A percentile compares a stretch with the other conserved stretches of the same genome.
These are phyloP conservation scores for Drosophila lutescens DNA, from an alignment of 2,888 invertebrate genomes.

Conservation along the genomic window DNA sequence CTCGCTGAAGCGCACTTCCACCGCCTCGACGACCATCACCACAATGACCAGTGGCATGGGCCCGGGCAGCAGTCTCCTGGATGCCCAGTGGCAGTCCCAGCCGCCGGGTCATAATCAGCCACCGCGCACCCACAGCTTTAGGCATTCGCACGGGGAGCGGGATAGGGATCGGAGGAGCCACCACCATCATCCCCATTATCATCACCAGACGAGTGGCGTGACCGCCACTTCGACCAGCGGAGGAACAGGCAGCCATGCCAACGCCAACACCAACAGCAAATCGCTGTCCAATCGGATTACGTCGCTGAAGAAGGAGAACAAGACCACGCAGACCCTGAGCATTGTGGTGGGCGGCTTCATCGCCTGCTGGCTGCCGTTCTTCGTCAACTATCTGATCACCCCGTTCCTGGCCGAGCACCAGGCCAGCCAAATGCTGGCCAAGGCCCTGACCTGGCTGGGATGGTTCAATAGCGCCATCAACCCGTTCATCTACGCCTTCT, in stretches of 20 bases:
- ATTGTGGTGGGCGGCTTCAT: conserved; percentile 95
- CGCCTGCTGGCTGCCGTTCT: conserved; percentile 95
- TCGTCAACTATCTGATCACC: conserved; percentile 91
- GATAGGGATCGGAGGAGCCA: conserved; percentile 51
- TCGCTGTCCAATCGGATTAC: conserved; percentile 86
- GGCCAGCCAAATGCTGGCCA: conserved; percentile 88
- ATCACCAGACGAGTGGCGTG: conserved; percentile 51
- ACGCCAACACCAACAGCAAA: conserved; percentile 72
- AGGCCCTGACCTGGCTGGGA: conserved; percentile 93
- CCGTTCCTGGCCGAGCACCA: conserved; percentile 89
- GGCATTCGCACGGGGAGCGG: conserved; percentile 61
- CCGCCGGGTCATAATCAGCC: conserved; percentile 39
- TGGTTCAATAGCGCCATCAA: conserved; percentile 96
- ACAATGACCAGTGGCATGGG: conserved; percentile 76
- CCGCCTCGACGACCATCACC: conserved; percentile 79
- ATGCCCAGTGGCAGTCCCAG: conserved; percentile 68
- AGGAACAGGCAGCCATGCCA: not conserved
- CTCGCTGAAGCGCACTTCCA: conserved; percentile 78
- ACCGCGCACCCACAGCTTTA: conserved; percentile 61
- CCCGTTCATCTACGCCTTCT: conserved; percentile 95
- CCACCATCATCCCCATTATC: conserved; percentile 71
- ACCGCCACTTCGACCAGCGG: conserved; percentile 29
- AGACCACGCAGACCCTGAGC: conserved; percentile 94
- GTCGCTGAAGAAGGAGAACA: conserved; percentile 91
- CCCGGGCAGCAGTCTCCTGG: conserved; percentile 70